phyloP scores from a whole-genome alignment of 2,797 vertebrate genomes.

The Poeciliopsis gracilis region DNA sequence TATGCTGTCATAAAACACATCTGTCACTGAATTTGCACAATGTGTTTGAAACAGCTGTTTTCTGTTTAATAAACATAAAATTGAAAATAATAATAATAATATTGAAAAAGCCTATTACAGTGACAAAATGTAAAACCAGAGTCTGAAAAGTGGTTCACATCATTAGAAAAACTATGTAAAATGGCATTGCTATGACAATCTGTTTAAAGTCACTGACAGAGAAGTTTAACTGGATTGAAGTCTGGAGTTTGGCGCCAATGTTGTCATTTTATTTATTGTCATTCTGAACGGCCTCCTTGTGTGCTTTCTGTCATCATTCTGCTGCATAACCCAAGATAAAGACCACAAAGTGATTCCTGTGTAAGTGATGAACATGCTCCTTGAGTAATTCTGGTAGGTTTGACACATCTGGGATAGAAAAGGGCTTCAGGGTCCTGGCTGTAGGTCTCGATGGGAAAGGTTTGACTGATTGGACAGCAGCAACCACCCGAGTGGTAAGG shows the following conservation, averaged over 20 bases:
- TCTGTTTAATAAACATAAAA: not conserved
- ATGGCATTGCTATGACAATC: slow-evolving; percentile 61
- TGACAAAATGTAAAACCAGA: slow-evolving; percentile 69
- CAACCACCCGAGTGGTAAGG: slow-evolving; percentile 28
- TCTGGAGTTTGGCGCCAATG: not conserved
- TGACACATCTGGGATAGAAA: slow-evolving; percentile 47
- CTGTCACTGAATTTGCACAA: slow-evolving; percentile 75
- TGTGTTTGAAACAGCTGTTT: slow-evolving; percentile 62
- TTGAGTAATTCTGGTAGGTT: not conserved
- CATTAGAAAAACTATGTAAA: slow-evolving; percentile 80
- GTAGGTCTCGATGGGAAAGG: slow-evolving; percentile 77
- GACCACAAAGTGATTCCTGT: not conserved
- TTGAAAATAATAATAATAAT: slow-evolving; percentile 42
- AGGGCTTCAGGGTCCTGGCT: slow-evolving; percentile 79
- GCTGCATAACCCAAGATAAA: not conserved
- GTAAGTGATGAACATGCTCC: not conserved
- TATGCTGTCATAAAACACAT: slow-evolving; percentile 64
- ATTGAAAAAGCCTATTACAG: slow-evolving; percentile 68
- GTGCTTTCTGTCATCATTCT: not conserved
- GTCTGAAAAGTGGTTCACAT: slow-evolving; percentile 72
- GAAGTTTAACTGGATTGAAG: not conserved
- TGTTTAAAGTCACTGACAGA: too few species aligned
- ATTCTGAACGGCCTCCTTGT: not conserved
- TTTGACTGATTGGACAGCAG: slow-evolving; percentile 55
- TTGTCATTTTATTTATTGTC: not conserved